phyloP scores from a whole-genome alignment of 2,888 invertebrate genomes.

The Cheilosia soror region DNA sequence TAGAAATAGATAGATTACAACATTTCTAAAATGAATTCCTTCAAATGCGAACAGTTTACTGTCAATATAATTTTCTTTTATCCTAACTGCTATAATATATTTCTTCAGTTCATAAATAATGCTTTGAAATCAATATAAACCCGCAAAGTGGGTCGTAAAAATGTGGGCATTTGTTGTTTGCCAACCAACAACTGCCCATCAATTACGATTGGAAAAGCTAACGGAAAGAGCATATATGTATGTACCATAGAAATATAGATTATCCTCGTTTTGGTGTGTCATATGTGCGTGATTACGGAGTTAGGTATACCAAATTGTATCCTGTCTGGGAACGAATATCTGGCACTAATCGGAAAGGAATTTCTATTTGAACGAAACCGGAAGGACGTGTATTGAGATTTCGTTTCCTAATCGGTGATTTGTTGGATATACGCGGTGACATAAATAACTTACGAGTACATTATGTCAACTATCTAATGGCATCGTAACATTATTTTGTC shows the following conservation, averaged over 20 bases:
- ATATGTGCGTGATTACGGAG: slow-evolving; percentile 27
- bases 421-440: slow-evolving; percentile 17
- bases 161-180: slow-evolving; percentile 11
- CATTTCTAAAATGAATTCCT: not conserved
- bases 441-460: not conserved
- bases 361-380: slow-evolving; percentile 11
- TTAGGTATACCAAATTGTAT: not conserved
- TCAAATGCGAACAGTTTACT: not conserved
- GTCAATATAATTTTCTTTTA: not conserved
- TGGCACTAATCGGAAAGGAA: slow-evolving; percentile 28
- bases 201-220: slow-evolving; percentile 23
- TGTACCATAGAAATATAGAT: not conserved
- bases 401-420: slow-evolving; percentile 20
- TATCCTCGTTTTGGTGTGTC: slow-evolving; percentile 15
- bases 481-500: too few relatives aligned
- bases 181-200: slow-evolving; percentile 28
- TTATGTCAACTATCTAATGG: not conserved
- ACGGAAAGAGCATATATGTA: slow-evolving; percentile 16
- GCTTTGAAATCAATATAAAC: not conserved
- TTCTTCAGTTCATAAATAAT: not conserved
- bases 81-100: not conserved
- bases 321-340: not conserved
- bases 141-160: slow-evolving; percentile 5
- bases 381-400: slow-evolving; percentile 17
- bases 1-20: not conserved